Percentiles rank a stretch among this genome's conserved stretches.
phyloP scores from a whole-genome alignment of 35 echinoderm and acorn worm genomes.

The Lytechinus pictus region DNA sequence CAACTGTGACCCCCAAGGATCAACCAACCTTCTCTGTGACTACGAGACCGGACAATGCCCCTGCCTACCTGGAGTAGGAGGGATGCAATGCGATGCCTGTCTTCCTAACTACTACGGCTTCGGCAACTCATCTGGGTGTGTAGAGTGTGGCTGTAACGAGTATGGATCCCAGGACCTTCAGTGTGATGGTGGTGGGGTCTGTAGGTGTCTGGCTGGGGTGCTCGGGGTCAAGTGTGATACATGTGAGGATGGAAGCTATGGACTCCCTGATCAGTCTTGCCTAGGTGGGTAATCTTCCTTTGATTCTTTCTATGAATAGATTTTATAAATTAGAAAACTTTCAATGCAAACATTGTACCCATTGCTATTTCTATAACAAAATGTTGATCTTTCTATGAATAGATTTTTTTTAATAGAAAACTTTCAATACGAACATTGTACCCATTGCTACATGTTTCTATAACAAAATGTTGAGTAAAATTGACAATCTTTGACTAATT shows the following conservation, averaged over 20 bases:
- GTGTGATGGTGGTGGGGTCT: constrained; percentile 68
- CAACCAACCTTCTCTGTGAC: constrained; percentile 65
- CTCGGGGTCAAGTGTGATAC: constrained; percentile 74
- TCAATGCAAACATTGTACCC: too few species aligned
- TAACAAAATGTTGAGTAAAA: too few species aligned
- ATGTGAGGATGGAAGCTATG: constrained; percentile 71
- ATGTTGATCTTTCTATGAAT: background rate
- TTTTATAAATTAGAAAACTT: too few species aligned
- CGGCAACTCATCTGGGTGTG: constrained; percentile 51
- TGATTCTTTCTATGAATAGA: background rate
- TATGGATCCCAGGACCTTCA: constrained; percentile 83
- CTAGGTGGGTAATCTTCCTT: constrained; percentile 57
- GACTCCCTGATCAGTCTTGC: constrained; percentile 75
- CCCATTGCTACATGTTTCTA: too few species aligned
- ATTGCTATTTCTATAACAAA: too few species aligned
- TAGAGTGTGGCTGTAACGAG: constrained; percentile 77
- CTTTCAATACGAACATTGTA: too few species aligned
- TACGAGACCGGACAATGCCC: constrained; percentile 78
- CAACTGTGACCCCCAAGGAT: constrained; percentile 73
- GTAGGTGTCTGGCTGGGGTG: constrained; percentile 72
- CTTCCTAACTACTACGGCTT: constrained; percentile 79
- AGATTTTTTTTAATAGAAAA: too few species aligned
- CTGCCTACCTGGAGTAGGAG: constrained; percentile 74
- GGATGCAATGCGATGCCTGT: constrained; percentile 63
- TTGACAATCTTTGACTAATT: too few species aligned